These are phyloP conservation scores for Morpho helenor DNA, from an alignment of 2,888 invertebrate species.

Conservation along the genomic window DNA sequence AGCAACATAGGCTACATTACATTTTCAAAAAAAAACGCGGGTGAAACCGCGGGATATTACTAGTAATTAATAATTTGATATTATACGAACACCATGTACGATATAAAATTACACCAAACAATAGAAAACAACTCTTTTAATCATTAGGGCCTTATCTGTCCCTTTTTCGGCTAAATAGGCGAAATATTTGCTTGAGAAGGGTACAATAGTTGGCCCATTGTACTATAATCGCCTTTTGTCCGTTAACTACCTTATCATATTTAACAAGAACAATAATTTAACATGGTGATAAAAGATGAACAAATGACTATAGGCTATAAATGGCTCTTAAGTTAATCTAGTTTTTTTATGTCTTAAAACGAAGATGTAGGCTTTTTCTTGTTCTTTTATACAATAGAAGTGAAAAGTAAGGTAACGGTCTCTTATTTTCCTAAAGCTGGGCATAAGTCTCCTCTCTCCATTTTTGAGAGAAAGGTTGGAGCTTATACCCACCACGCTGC, in stretches of 20 bases:
- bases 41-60: no score
- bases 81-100: not conserved
- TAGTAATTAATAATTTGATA: not conserved
- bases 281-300: conserved; percentile 4
- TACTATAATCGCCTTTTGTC: conserved; percentile 12
- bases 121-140: conserved; percentile 8
- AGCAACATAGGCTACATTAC: no score
- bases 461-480: no score
- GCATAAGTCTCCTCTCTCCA: no score
- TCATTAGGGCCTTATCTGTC: conserved; percentile 11
- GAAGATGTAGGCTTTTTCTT: no score
- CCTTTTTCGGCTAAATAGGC: conserved; percentile 13
- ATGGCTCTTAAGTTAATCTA: no score
- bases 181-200: conserved; percentile 10
- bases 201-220: conserved; percentile 11
- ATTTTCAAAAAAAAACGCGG: no score
- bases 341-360: no score
- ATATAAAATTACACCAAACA: conserved; percentile 10
- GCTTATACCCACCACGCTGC: no score
- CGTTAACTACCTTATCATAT: conserved; percentile 11
- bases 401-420: no score
- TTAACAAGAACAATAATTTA: conserved; percentile 12
- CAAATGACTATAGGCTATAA: not conserved
- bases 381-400: no score
- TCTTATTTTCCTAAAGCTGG: no score